phyloP scores from a whole-genome alignment of 2,888 invertebrate genomes.

The Oligia strigilis region DNA sequence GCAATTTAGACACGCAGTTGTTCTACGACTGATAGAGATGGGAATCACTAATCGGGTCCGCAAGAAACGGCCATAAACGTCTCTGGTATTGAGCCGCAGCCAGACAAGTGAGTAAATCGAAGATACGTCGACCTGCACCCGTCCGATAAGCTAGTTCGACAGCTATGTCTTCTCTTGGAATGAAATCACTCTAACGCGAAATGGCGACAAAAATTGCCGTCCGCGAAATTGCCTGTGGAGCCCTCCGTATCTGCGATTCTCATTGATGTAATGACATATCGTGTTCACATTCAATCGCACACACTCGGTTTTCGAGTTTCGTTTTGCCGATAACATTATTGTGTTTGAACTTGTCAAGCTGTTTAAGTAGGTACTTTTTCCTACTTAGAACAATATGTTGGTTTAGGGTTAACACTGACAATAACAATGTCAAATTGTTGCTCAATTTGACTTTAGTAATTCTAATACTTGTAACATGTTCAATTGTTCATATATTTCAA shows the following conservation, averaged over 20 bases:
- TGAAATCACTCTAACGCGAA: conserved; percentile 83
- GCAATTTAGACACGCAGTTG: conserved; percentile 57
- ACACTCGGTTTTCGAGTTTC: conserved; percentile 46
- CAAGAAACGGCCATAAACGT: conserved; percentile 70
- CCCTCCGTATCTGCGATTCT: conserved; percentile 72
- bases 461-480: conserved; percentile 1
- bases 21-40: conserved; percentile 61
- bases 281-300: conserved; percentile 70
- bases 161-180: conserved; percentile 78
- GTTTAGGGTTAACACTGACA: neutral
- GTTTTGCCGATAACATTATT: conserved; percentile 43
- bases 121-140: conserved; percentile 73
- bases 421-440: neutral
- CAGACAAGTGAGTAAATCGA: conserved; percentile 73
- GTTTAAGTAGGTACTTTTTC: conserved; percentile 1
- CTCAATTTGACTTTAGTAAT: neutral
- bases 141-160: conserved; percentile 79
- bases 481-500: conserved; percentile 4
- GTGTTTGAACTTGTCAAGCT: conserved; percentile 31
- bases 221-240: conserved; percentile 80
- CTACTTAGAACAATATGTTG: conserved; percentile 12
- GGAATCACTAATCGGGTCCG: conserved; percentile 67
- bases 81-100: conserved; percentile 57
- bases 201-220: conserved; percentile 83
- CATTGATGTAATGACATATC: conserved; percentile 72